Base-by-base conservation (phyloP, 1,140 invertebrate species). In the Periplaneta americana region DNA sequence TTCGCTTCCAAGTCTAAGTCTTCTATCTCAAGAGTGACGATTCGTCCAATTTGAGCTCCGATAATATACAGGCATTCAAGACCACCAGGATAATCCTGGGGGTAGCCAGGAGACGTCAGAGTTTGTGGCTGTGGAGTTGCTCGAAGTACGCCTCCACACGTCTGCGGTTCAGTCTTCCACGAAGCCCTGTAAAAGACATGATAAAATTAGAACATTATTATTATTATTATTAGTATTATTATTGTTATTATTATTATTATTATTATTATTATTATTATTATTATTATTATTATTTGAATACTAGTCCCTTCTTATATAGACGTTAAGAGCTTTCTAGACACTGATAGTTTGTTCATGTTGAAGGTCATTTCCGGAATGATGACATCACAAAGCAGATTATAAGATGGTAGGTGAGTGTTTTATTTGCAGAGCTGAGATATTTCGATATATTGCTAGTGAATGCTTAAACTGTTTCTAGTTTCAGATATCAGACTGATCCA, bases 61-160 rank as follows among this genome's bases (percentile, higher is more conserved):
- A 99, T 93, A 13, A 96, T 94, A 88, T 98, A 98, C 31, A 98
- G 91, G 85, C 98, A 99, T 89, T 99, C 98, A 39, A 98, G 89
- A 22, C 97, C 97, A 79, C 97, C 97, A 3, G 97, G 97, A 90
- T 98, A 98, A 85, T 94, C 93, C 83, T 95, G 93, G 1, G 97
- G 97, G 89, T 97, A 98, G 79, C 96, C 96, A 74, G 97, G 96
- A 74, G 97, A 98, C 3, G 93, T 95, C 3, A 98, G 89, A 34
- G 94, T 89, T 89, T 97, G 95, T 81, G 94, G 93, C 88, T 96
- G 95, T 75, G 94, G 91, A 1, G 94, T 95, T 1, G 96, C 96
- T 85, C 94, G 90, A 34, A 98, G 89, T 75, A 92, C 93, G 35
- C 96, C 96, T 36, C 96, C 96, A 87, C 96, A 98, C 28, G 92